These are phyloP conservation scores for Cyprinodon variegatus DNA, from an alignment of 2,113 vertebrate species.

Conservation along the genomic window DNA sequence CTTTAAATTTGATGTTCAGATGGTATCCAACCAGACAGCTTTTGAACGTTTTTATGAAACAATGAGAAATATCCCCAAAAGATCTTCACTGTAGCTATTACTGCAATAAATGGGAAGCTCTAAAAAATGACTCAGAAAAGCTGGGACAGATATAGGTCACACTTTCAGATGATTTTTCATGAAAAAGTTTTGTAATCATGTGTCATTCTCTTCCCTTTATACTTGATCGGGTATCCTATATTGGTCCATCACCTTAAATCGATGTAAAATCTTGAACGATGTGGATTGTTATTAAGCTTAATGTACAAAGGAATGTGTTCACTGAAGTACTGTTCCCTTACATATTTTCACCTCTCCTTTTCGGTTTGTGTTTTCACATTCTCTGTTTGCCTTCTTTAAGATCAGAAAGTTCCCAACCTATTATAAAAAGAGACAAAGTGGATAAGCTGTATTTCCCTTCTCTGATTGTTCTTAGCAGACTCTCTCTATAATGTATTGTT, in stretches of 20 bases:
- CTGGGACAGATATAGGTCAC: not conserved
- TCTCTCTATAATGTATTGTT: conserved; percentile 26
- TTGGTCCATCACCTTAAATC: not conserved
- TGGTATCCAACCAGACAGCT: not conserved
- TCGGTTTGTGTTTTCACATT: not conserved
- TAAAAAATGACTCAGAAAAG: not conserved
- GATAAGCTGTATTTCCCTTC: conserved; percentile 8
- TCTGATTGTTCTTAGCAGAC: conserved; percentile 18
- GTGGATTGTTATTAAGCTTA: not conserved
- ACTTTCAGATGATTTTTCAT: not conserved
- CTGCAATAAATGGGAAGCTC: not conserved
- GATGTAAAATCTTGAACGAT: not conserved
- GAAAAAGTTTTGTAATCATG: not conserved
- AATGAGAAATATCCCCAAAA: not conserved
- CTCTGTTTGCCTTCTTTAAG: conserved; percentile 19
- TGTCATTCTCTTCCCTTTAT: not conserved
- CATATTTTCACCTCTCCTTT: conserved; percentile 17
- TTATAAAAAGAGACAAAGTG: conserved; percentile 6
- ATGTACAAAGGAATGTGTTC: not conserved
- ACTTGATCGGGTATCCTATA: not conserved
- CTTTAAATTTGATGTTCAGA: not conserved
- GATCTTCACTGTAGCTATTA: not conserved
- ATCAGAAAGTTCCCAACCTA: conserved; percentile 19
- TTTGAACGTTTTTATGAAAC: not conserved
- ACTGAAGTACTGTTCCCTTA: not conserved